Percentiles rank a stretch among this genome's conserved stretches.
Conservation (phyloP, 2,888 invertebrate genomes). For the Hirtodrosophila histrioides region DNA sequence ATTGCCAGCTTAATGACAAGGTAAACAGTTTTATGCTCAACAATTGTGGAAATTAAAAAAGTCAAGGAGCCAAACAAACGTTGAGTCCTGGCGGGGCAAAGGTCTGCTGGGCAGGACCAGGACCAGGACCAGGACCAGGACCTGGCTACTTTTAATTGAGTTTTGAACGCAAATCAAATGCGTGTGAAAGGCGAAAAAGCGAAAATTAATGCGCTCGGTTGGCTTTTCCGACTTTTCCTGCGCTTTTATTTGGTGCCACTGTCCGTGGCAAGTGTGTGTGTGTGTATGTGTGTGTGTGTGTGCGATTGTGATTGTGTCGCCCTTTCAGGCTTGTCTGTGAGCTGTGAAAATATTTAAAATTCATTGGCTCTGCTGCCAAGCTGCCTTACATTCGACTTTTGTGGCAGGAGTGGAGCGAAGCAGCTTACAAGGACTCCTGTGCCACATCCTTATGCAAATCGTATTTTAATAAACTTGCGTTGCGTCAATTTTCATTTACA, state of each 20-base stretch:
- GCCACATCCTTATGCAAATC: slow-evolving; percentile 74
- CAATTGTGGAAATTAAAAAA: slow-evolving; percentile 30
- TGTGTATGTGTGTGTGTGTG: slow-evolving; percentile 18
- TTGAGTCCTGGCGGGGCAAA: slow-evolving; percentile 6
- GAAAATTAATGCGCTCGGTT: slow-evolving; percentile 69
- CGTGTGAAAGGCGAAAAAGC: slow-evolving; percentile 65
- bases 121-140: no score
- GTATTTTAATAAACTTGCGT: slow-evolving; percentile 77
- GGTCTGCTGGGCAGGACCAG: slow-evolving; percentile 1
- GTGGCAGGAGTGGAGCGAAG: slow-evolving; percentile 15
- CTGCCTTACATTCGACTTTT: slow-evolving; percentile 54
- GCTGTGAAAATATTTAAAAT: slow-evolving; percentile 67
- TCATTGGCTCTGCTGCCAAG: slow-evolving; percentile 69
- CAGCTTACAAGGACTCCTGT: slow-evolving; percentile 6
- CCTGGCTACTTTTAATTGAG: slow-evolving; percentile 69
- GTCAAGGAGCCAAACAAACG: slow-evolving; percentile 14
- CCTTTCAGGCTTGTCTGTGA: slow-evolving; percentile 38
- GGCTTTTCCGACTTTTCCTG: slow-evolving; percentile 51
- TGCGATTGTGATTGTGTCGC: slow-evolving; percentile 31
- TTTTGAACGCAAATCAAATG: slow-evolving; percentile 66
- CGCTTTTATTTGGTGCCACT: slow-evolving; percentile 15
- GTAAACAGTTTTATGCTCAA: slow-evolving; percentile 45
- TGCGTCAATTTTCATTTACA: slow-evolving; percentile 79
- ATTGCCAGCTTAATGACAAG: slow-evolving; percentile 47
- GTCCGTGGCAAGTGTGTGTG: slow-evolving; percentile 11